Evolutionary conservation across 2,888 invertebrate species (phyloP).

Genomic region (Rotaria magnacalcarata): DNA sequence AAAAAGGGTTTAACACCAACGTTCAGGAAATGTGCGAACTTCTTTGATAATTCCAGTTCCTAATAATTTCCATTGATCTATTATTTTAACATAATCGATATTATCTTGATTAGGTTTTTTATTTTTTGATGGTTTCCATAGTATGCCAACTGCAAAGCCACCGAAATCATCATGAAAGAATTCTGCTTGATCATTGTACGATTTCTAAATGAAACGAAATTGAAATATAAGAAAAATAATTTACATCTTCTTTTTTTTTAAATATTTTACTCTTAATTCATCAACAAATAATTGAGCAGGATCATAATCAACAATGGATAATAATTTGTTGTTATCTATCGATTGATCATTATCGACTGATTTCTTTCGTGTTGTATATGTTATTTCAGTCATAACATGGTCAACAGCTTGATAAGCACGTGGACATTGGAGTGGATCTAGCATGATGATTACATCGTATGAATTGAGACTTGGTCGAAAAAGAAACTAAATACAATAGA

Average conservation of each 20-base stretch:
- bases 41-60: constrained; percentile 7
- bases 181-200: constrained; percentile 68
- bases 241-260: too few relatives aligned
- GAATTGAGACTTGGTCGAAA: constrained; percentile 68
- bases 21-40: constrained; percentile 11
- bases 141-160: constrained; percentile 73
- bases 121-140: constrained; percentile 70
- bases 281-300: constrained; percentile 70
- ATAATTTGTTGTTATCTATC: constrained; percentile 53
- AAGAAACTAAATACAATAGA: constrained; percentile 50
- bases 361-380: background rate
- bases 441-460: constrained; percentile 72
- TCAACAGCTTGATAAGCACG: constrained; percentile 62
- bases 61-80: background rate
- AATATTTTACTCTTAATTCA: constrained; percentile 64
- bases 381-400: constrained; percentile 34
- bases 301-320: constrained; percentile 74
- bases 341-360: background rate
- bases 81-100: constrained; percentile 16
- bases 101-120: constrained; percentile 48
- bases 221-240: too few relatives aligned
- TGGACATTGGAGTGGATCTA: constrained; percentile 62
- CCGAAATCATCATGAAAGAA: constrained; percentile 85
- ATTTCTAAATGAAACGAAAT: constrained; percentile 44
- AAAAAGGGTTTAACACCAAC: background rate